A percentile compares a stretch with the other conserved stretches of the same genome.
Evolutionary conservation across 2,888 invertebrate genomes (phyloP).

Genomic region (Dicycla oo): DNA sequence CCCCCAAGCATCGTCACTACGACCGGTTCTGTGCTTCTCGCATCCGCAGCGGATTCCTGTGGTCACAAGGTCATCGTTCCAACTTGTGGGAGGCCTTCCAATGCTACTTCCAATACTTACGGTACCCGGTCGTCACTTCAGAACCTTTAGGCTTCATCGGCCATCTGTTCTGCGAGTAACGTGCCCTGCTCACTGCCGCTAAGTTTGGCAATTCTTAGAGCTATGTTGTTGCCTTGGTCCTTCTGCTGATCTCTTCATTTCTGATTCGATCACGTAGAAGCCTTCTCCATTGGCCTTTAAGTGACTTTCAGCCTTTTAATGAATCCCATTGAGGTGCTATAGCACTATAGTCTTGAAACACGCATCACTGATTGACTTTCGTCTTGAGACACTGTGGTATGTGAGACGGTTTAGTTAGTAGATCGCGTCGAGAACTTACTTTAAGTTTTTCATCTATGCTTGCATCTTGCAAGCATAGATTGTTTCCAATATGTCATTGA

Average conservation of each 20-base stretch:
- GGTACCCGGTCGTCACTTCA: background rate
- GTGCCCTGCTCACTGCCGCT: background rate
- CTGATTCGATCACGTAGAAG: background rate
- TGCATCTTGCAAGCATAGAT: background rate
- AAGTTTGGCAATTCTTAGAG: background rate
- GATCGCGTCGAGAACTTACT: too few species aligned
- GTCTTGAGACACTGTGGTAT: background rate
- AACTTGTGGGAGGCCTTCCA: background rate
- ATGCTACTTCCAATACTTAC: background rate
- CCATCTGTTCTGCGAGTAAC: background rate
- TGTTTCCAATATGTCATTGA: background rate
- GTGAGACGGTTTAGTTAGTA: background rate
- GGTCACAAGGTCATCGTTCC: too few species aligned
- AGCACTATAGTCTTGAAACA: background rate
- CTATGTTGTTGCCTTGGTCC: background rate
- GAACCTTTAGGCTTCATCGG: background rate
- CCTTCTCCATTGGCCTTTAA: background rate
- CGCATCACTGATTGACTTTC: background rate
- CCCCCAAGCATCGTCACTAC: too few species aligned
- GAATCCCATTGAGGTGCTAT: background rate
- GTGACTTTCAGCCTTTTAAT: background rate
- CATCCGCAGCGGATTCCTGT: too few species aligned
- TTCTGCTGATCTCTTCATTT: background rate
- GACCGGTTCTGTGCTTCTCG: too few species aligned
- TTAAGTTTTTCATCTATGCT: too few species aligned